phyloP scores from a whole-genome alignment of 2,797 vertebrate species.

The Pangasius mekongensis region DNA sequence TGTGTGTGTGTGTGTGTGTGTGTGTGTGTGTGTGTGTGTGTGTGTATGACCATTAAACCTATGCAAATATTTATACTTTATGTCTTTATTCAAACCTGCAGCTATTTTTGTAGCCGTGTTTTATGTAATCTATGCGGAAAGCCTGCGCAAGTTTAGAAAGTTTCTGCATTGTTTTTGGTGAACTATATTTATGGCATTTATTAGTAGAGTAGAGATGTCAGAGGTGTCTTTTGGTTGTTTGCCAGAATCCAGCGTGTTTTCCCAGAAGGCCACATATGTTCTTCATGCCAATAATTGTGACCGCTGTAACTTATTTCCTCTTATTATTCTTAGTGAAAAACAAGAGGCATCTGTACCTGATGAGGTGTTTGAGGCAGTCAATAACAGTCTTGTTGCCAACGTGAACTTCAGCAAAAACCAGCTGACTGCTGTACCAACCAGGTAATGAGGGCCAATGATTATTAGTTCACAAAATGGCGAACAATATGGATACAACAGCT shows the following conservation, averaged over 20 bases:
- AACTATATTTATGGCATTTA: not conserved
- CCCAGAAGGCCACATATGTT: not conserved
- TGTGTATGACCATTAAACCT: not conserved
- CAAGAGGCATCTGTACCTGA: constrained; percentile 81
- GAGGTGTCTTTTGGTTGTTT: not conserved
- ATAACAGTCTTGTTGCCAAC: constrained; percentile 67
- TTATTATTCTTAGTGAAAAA: constrained; percentile 78
- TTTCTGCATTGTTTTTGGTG: not conserved
- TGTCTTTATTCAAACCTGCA: not conserved
- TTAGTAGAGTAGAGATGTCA: not conserved
- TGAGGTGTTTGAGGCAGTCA: constrained; percentile 82
- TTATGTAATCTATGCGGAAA: not conserved
- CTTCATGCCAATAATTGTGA: not conserved
- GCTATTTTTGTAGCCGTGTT: not conserved
- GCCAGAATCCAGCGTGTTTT: not conserved
- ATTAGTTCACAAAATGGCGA: not conserved
- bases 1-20: too few species aligned
- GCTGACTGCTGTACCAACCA: constrained; percentile 80
- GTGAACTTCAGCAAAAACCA: constrained; percentile 94
- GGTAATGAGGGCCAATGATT: constrained; percentile 68
- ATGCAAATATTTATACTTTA: not conserved
- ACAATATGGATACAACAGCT: not conserved
- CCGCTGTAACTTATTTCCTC: not conserved
- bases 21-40: too few species aligned
- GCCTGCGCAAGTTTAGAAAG: not conserved